Conservation (phyloP, 2,113 vertebrate genomes). For the Leuciscus idus region DNA sequence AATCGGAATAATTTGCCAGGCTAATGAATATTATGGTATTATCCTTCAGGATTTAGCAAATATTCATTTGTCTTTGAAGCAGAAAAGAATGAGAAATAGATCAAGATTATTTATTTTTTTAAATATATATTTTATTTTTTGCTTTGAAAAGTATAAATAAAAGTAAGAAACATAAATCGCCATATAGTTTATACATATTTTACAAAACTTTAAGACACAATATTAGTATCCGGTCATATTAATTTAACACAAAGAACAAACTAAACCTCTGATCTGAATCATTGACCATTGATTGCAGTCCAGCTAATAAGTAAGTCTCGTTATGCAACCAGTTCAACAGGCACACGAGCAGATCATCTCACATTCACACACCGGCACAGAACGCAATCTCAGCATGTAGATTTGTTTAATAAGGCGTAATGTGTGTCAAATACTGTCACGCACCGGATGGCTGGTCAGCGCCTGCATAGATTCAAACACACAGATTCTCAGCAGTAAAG, state of each 20-base stretch:
- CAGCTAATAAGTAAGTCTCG: neutral
- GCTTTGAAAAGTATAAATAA: conserved; percentile 21
- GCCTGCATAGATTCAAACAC: neutral
- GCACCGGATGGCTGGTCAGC: neutral
- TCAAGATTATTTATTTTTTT: neutral
- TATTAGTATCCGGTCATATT: neutral
- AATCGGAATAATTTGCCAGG: neutral
- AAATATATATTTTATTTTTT: conserved; percentile 25
- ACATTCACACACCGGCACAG: neutral
- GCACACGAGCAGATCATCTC: conserved; percentile 8
- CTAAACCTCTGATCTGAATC: neutral
- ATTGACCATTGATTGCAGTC: neutral
- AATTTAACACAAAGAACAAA: neutral
- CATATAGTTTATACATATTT: conserved; percentile 1
- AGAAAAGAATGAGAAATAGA: neutral
- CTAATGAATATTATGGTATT: too few species aligned
- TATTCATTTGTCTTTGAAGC: neutral
- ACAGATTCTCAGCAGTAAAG: neutral
- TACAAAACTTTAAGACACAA: conserved; percentile 10
- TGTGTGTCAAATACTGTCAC: neutral
- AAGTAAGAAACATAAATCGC: conserved; percentile 14
- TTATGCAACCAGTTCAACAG: neutral
- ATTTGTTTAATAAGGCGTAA: conserved; percentile 22
- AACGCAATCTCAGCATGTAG: neutral
- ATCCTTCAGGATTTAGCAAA: neutral